Evolutionary conservation across 1,140 invertebrate genomes (phyloP), one percentile per base, ranked within the genome.

Genomic region (Hypothenemus hampei): DNA sequence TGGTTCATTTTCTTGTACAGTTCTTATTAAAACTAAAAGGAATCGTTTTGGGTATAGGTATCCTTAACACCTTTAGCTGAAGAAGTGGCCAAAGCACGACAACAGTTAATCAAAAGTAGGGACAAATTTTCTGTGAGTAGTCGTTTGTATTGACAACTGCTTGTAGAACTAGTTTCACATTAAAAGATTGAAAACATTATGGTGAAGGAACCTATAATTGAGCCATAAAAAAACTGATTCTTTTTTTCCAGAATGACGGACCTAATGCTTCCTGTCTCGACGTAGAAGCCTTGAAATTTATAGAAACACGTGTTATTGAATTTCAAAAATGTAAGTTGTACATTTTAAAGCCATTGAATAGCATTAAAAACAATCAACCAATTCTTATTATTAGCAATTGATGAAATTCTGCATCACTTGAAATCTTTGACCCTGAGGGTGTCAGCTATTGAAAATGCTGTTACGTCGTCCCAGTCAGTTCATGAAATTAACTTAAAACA

Each of bases 1-100:
- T 7, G 8, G 16, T 3, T 33, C 18, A 13, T 33, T 3, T 2
- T 16, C 29, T 16, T 11, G 6, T 10, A 10, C 13, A 31, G 13
- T 31, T 13, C 8, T 13, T 31, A 11, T 1, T 13, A 13, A 3
- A 31, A 31, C 13, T 11, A 31, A 31, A 11, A 39, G n/a, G 13
- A 10, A 39, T 37, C 36, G 5, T 68, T 58, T 65, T 66, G 66
- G 60, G 62, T 66, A 62, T 58, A 69, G 67, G 63, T 57, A 50
- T 48, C 59, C 33, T 49, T 66, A 66, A 74, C 72, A 59, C 67
- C 79, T 54, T 73, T 83, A 65, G 81, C 80, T 57, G 77, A 73
- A 67, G 80, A 83, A 76, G 80, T 83, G 57, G 80, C 78, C 50
- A 83, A 82, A 68, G 80, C 80, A 60, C 76, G 81, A 65, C 77